Evolutionary conservation across 1,140 invertebrate genomes (phyloP).

Genomic region (Delia radicum): DNA sequence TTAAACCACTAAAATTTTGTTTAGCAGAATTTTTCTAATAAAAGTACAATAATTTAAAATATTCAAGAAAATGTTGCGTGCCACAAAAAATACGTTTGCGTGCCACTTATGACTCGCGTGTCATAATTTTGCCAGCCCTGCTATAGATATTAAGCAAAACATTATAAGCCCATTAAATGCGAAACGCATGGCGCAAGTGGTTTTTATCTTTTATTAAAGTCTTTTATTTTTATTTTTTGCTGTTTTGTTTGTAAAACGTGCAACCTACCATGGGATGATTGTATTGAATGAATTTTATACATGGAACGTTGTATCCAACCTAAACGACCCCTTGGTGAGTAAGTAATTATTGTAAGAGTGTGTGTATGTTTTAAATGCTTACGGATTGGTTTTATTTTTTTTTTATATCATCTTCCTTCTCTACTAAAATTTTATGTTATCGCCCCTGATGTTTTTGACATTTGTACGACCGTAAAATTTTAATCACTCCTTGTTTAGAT

Average conservation of each 20-base stretch:
- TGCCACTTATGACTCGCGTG: no score
- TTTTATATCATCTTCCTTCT: background rate
- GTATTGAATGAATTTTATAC: background rate
- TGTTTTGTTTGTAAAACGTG: conserved; percentile 4
- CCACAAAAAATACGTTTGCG: no score
- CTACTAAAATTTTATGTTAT: background rate
- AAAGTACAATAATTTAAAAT: no score
- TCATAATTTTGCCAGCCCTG: no score
- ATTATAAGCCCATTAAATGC: conserved; percentile 19
- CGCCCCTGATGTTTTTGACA: conserved; percentile 6
- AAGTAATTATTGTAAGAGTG: background rate
- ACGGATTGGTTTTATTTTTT: background rate
- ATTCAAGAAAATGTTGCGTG: no score
- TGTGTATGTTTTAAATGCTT: background rate
- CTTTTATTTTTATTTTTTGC: background rate
- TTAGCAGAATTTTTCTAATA: no score
- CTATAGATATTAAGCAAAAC: no score
- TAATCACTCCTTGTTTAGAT: conserved; percentile 20
- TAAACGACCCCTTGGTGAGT: conserved; percentile 14
- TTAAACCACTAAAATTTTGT: no score
- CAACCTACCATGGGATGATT: background rate
- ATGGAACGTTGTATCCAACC: no score
- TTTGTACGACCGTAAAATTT: conserved; percentile 20
- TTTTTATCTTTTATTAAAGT: conserved; percentile 24
- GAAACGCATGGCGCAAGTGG: conserved; percentile 22